Evolutionary conservation across 2,113 vertebrate genomes (phyloP).

Genomic region (Salvator merianae): DNA sequence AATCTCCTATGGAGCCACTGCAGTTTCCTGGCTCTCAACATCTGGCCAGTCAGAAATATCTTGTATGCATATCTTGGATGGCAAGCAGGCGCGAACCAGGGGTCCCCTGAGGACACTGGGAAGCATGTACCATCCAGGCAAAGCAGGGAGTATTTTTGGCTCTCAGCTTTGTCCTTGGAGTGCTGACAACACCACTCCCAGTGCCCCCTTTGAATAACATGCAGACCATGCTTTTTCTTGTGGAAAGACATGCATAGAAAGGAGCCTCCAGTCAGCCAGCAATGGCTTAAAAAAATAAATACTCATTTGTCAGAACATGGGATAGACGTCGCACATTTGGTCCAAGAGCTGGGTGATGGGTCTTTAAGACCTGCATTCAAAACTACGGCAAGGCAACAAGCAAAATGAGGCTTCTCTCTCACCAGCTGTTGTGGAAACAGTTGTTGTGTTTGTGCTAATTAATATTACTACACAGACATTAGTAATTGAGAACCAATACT

Average conservation of each 20-base stretch:
- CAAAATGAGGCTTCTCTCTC: not conserved
- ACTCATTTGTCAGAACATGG: not conserved
- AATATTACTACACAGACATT: not conserved
- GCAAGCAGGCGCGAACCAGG: too few relatives aligned
- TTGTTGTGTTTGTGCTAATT: not conserved
- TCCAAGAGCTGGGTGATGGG: not conserved
- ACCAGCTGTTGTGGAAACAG: too few relatives aligned
- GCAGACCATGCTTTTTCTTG: constrained; percentile 30
- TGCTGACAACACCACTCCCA: constrained; percentile 63
- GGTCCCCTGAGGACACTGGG: not conserved
- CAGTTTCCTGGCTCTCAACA: not conserved
- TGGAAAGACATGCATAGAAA: constrained; percentile 45
- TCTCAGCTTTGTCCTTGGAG: constrained; percentile 55
- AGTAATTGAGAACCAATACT: not conserved
- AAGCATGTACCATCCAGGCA: not conserved
- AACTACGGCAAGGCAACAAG: not conserved
- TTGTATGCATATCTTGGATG: not conserved
- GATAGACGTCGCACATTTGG: not conserved
- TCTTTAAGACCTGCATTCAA: too few relatives aligned
- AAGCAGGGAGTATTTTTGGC: constrained; percentile 62
- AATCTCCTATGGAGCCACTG: not conserved
- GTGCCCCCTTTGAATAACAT: constrained; percentile 41
- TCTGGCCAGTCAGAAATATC: not conserved
- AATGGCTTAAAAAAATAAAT: not conserved
- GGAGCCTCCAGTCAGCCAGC: constrained; percentile 30